Evolutionary conservation across 2,888 invertebrate species (phyloP).

Genomic region (Euplexia lucipara): DNA sequence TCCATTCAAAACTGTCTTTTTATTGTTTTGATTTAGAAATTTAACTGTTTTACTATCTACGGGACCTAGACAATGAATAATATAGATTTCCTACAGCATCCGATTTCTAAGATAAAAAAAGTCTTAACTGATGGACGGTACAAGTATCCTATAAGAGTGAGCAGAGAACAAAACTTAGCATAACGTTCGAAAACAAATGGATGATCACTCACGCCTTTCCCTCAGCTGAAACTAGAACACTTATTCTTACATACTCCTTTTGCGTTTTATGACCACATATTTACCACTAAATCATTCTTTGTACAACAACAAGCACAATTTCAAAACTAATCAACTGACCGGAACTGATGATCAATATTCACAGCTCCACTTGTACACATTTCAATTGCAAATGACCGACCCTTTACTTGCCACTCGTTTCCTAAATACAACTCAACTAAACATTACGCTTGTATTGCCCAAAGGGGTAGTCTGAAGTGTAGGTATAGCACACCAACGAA

Average conservation of each 20-base stretch:
- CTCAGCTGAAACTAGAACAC: too few species aligned
- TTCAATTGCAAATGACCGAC: constrained; percentile 16
- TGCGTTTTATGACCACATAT: neutral
- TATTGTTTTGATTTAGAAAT: too few species aligned
- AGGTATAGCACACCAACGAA: neutral
- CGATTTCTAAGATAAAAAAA: too few species aligned
- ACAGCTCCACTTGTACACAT: constrained; percentile 10
- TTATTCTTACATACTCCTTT: too few species aligned
- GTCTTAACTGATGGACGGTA: too few species aligned
- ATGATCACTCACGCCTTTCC: neutral
- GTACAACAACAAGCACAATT: neutral
- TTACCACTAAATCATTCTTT: neutral
- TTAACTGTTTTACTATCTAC: too few species aligned
- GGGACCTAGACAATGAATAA: too few species aligned
- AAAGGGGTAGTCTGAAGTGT: neutral
- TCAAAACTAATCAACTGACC: constrained; percentile 14
- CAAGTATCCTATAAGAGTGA: too few species aligned
- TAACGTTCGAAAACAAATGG: too few species aligned
- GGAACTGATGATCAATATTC: constrained; percentile 8
- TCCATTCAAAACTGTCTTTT: too few species aligned
- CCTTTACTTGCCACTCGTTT: neutral
- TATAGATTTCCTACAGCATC: too few species aligned
- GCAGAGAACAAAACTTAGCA: too few species aligned
- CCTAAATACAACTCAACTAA: neutral
- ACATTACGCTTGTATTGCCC: neutral